These are phyloP conservation scores for Silurus asotus DNA, from an alignment of 2,113 vertebrate species.

Conservation along the genomic window DNA sequence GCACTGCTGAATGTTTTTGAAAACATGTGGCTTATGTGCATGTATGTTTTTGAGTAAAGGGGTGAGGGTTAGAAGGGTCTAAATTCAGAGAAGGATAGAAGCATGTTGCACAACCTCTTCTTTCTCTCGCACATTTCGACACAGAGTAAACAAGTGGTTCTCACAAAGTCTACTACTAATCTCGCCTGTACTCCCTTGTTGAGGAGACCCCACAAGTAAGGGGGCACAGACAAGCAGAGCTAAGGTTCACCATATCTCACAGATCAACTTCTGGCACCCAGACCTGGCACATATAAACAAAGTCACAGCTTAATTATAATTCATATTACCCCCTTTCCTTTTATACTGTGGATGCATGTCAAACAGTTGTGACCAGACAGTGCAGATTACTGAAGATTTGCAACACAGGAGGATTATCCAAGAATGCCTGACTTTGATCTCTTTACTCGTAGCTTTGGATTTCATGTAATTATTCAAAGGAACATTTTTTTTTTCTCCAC, in stretches of 20 bases:
- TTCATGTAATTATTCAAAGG: constrained; percentile 70
- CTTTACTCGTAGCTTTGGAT: constrained; percentile 69
- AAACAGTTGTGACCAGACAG: constrained; percentile 68
- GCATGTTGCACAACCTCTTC: constrained; percentile 37
- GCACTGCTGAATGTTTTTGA: neutral
- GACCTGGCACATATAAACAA: constrained; percentile 71
- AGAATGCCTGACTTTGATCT: constrained; percentile 74
- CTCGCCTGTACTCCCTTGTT: constrained; percentile 30
- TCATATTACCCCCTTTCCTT: constrained; percentile 68
- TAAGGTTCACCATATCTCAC: constrained; percentile 61
- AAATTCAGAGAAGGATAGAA: constrained; percentile 25
- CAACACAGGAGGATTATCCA: constrained; percentile 71
- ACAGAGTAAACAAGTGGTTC: constrained; percentile 50
- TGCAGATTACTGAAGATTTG: constrained; percentile 73
- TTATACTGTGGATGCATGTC: constrained; percentile 77
- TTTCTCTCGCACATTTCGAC: constrained; percentile 43
- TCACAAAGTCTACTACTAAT: constrained; percentile 42
- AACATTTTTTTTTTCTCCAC: constrained; percentile 56
- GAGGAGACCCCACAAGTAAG: constrained; percentile 37
- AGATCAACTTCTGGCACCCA: constrained; percentile 63
- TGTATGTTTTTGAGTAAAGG: neutral
- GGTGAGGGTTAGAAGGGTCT: constrained; percentile 12
- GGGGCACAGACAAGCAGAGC: neutral
- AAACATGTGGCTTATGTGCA: neutral
- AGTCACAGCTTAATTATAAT: constrained; percentile 62